phyloP scores from a whole-genome alignment of 2,113 vertebrate genomes.

The Ahaetulla prasina region DNA sequence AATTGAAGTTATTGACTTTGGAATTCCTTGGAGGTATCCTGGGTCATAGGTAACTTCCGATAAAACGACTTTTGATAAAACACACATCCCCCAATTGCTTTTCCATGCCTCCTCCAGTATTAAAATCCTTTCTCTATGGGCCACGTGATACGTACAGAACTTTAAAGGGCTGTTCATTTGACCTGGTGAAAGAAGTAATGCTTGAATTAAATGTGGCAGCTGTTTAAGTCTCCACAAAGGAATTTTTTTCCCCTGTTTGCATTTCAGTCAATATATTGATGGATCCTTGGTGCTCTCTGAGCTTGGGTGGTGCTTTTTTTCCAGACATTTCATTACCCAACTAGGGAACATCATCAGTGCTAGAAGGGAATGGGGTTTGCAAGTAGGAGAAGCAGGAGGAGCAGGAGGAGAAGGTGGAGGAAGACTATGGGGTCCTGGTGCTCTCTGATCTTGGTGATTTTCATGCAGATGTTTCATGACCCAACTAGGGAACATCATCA shows the following conservation, averaged over 20 bases:
- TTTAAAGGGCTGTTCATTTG: constrained; percentile 39
- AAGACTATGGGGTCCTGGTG: too few relatives aligned
- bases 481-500: too few relatives aligned
- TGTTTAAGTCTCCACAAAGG: constrained; percentile 44
- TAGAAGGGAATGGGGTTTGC: too few relatives aligned
- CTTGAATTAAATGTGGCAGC: constrained; percentile 43
- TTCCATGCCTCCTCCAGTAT: constrained; percentile 13
- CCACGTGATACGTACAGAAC: constrained; percentile 51
- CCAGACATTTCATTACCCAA: too few relatives aligned
- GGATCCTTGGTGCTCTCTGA: too few relatives aligned
- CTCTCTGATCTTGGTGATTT: too few relatives aligned
- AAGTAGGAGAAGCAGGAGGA: too few relatives aligned
- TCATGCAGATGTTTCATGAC: too few relatives aligned
- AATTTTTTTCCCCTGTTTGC: constrained; percentile 11
- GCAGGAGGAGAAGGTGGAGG: too few relatives aligned
- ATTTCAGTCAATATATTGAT: constrained; percentile 34
- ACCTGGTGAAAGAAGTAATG: constrained; percentile 36
- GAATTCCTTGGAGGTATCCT: not conserved
- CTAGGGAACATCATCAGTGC: too few relatives aligned
- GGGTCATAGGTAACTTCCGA: constrained; percentile 3
- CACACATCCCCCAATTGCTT: constrained; percentile 15
- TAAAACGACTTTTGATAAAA: constrained; percentile 25
- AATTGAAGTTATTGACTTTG: constrained; percentile 10
- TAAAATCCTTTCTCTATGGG: constrained; percentile 42
- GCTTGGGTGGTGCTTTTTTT: too few relatives aligned